phyloP scores from a whole-genome alignment of 2,888 invertebrate species.

The Tortrix viridana region DNA sequence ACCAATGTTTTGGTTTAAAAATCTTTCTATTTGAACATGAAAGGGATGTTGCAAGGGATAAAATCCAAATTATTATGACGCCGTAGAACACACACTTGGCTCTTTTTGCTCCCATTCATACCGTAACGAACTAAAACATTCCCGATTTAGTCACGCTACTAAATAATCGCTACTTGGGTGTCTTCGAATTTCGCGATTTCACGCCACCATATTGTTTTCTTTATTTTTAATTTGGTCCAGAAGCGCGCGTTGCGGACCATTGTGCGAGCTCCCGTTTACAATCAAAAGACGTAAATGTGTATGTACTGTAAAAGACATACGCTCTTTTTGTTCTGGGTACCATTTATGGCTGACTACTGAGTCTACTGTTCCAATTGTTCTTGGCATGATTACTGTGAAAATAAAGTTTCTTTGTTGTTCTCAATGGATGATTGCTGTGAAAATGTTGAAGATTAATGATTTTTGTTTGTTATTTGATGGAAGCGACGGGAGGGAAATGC shows the following conservation, averaged over 20 bases:
- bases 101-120: slow-evolving; percentile 20
- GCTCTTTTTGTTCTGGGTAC: neutral
- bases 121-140: slow-evolving; percentile 47
- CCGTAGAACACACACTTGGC: slow-evolving; percentile 18
- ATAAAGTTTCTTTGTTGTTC: slow-evolving; percentile 34
- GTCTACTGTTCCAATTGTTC: slow-evolving; percentile 45
- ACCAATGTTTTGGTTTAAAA: too few species aligned
- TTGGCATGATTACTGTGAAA: slow-evolving; percentile 35
- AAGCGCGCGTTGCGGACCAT: slow-evolving; percentile 55
- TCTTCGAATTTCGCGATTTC: slow-evolving; percentile 72
- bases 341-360: slow-evolving; percentile 43
- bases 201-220: slow-evolving; percentile 55
- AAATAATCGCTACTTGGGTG: slow-evolving; percentile 66
- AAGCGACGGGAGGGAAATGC: slow-evolving; percentile 10
- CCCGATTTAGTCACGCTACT: slow-evolving; percentile 56
- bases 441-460: slow-evolving; percentile 44
- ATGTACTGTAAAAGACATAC: slow-evolving; percentile 5
- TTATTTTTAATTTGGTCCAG: slow-evolving; percentile 54
- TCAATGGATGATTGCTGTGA: slow-evolving; percentile 52
- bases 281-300: neutral
- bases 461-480: slow-evolving; percentile 24
- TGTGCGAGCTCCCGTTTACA: slow-evolving; percentile 52
- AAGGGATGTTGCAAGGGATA: too few species aligned
- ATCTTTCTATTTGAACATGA: too few species aligned
- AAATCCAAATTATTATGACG: neutral